Evolutionary conservation across 1,140 invertebrate species (phyloP).

Genomic region (Onthophagus taurus): DNA sequence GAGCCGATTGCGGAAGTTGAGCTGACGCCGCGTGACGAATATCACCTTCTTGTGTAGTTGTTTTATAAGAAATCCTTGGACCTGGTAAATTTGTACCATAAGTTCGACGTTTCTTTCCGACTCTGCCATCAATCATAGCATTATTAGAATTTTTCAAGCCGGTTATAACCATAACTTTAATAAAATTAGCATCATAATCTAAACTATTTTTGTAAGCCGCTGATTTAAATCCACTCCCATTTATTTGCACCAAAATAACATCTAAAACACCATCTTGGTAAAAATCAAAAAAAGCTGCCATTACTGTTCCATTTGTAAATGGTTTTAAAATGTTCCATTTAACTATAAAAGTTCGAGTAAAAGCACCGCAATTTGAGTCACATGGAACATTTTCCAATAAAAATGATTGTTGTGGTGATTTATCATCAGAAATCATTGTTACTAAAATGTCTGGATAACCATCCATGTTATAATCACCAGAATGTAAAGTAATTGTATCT

Average conservation of each 20-base stretch:
- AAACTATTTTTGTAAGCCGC: conserved; percentile 78
- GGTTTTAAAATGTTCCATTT: conserved; percentile 61
- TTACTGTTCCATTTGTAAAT: conserved; percentile 60
- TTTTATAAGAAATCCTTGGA: conserved; percentile 77
- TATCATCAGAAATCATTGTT: conserved; percentile 50
- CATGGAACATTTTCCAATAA: conserved; percentile 71
- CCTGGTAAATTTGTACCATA: conserved; percentile 83
- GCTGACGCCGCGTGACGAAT: conserved; percentile 64
- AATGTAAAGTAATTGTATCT: conserved; percentile 70
- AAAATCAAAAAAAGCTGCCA: conserved; percentile 89
- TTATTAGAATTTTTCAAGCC: conserved; percentile 65
- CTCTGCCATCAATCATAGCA: conserved; percentile 54
- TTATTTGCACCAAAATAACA: conserved; percentile 64
- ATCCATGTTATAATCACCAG: conserved; percentile 92
- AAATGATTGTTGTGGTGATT: conserved; percentile 52
- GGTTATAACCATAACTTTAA: conserved; percentile 89
- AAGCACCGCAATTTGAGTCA: conserved; percentile 44
- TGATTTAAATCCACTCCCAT: conserved; percentile 46
- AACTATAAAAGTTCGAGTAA: conserved; percentile 65
- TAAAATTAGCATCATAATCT: conserved; percentile 90
- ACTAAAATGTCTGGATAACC: conserved; percentile 88
- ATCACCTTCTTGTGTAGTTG: conserved; percentile 72
- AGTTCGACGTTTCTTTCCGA: conserved; percentile 66
- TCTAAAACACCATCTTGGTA: conserved; percentile 76
- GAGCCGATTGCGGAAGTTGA: conserved; percentile 86